Evolutionary conservation across 2,113 vertebrate genomes (phyloP), one percentile per base, ranked within the genome.

Genomic region (Globicephala melas): DNA sequence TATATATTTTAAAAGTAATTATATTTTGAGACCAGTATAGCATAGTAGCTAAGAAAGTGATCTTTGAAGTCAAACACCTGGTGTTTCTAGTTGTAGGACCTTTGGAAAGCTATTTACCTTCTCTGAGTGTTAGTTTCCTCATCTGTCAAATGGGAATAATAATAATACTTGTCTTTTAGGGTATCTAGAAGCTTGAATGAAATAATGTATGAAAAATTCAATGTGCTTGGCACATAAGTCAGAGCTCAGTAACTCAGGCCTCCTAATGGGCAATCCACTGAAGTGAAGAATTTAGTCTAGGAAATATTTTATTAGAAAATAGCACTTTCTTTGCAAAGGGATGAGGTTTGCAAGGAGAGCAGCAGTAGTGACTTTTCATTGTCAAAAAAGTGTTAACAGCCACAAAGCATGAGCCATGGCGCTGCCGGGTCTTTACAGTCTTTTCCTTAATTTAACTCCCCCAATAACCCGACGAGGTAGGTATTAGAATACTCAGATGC

Each of bases 221-320:
- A 44, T 14, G 53, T 79, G 31, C 44, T 55, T 44, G 76, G 60
- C 23, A 4, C 36, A 3, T 23, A 71, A 74, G 38, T 87, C 47
- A 82, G 67, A 25, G 74, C 47, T 68, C 50, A 62, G 15, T 86
- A 53, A 68, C 58, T 84, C 28, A 38, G 55, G 47, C 12, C 14
- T 47, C 36, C 44, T 71, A 31, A 36, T 8, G 44, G 62, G 12
- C 25, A 71, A 73, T 79, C 68, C 10, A 3, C 41, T 77, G 82
- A 82, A 21, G 23, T 77, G 18, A 92, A 63, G 20, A 84, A 8
- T 84, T 71, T 84, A 70, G 60, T 33, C 17, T 73, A 62, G 60
- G 65, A 70, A 90, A 68, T 47, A 63, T 36, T 87, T 83, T 62
- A 55, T 87, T 47, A 84, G 76, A 86, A 94, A 86, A 74, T 36